phyloP scores from a whole-genome alignment of 2,797 vertebrate species.

The Trachurus trachurus region DNA sequence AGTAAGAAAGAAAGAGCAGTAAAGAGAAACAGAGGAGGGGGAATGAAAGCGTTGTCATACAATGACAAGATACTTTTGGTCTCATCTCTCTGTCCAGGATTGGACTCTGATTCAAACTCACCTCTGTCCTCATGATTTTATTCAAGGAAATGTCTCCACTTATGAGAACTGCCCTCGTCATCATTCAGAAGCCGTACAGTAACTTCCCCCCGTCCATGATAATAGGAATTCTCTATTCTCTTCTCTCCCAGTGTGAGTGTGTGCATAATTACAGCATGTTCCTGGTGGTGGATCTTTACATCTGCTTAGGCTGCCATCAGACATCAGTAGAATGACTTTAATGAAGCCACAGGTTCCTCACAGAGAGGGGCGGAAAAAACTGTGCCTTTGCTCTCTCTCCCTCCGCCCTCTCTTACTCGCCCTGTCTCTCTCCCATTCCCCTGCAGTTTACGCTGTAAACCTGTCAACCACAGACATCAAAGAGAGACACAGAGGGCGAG shows the following conservation, averaged over 20 bases:
- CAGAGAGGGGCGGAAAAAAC: not conserved
- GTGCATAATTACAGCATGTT: not conserved
- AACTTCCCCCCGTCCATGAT: too few species aligned
- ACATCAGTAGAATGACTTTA: constrained; percentile 32
- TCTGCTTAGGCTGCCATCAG: constrained; percentile 2
- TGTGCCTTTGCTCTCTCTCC: not conserved
- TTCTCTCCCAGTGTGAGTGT: not conserved
- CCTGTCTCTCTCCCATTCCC: constrained; percentile 19
- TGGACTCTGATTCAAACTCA: constrained; percentile 8
- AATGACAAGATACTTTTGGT: constrained; percentile 24
- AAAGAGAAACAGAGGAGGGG: constrained; percentile 33
- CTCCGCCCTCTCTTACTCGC: not conserved
- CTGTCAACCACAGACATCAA: constrained; percentile 73
- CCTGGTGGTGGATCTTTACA: not conserved
- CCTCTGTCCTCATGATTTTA: not conserved
- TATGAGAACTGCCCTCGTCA: not conserved
- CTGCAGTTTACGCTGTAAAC: constrained; percentile 55
- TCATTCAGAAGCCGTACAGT: not conserved
- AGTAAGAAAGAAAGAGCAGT: constrained; percentile 45
- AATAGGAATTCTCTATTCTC: not conserved
- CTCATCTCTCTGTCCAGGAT: constrained; percentile 24
- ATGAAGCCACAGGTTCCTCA: constrained; percentile 58
- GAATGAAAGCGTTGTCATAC: constrained; percentile 43
- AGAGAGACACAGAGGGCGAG: constrained; percentile 59
- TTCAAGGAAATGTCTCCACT: constrained; percentile 4